These are phyloP conservation scores for Acleris emargana DNA, from an alignment of 2,888 invertebrate genomes.

Conservation along the genomic window DNA sequence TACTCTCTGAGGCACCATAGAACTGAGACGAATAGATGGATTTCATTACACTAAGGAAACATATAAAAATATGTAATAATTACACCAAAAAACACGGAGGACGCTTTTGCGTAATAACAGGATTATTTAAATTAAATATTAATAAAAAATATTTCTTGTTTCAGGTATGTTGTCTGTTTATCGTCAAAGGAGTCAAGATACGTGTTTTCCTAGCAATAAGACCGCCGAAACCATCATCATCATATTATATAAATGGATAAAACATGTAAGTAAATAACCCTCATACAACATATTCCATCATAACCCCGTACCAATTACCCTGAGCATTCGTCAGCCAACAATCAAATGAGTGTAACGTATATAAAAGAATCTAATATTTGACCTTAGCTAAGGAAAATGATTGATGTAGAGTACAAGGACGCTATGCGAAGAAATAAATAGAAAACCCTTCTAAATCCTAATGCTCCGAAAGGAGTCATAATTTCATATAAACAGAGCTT, in stretches of 20 bases:
- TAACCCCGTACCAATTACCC: constrained; percentile 1
- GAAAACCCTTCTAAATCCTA: constrained; percentile 12
- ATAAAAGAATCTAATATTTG: constrained; percentile 34
- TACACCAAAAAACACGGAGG: no score
- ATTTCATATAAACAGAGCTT: not conserved
- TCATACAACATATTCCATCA: constrained; percentile 4
- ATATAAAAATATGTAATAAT: no score
- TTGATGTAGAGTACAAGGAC: constrained; percentile 28
- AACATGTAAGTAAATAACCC: not conserved
- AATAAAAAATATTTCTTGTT: no score
- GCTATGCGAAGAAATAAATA: constrained; percentile 26
- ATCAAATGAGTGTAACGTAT: constrained; percentile 27
- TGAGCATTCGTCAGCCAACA: constrained; percentile 27
- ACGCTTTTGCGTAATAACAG: no score
- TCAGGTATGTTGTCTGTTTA: no score
- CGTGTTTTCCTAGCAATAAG: no score
- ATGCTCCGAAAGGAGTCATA: constrained; percentile 9
- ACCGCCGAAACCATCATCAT: no score
- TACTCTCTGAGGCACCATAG: no score
- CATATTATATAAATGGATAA: not conserved
- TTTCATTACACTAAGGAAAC: no score
- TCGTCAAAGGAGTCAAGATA: no score
- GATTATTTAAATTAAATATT: no score
- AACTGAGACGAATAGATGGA: no score
- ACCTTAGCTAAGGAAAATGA: constrained; percentile 26